These are phyloP conservation scores for Deilephila elpenor DNA, from an alignment of 2,888 invertebrate genomes.

Conservation along the genomic window DNA sequence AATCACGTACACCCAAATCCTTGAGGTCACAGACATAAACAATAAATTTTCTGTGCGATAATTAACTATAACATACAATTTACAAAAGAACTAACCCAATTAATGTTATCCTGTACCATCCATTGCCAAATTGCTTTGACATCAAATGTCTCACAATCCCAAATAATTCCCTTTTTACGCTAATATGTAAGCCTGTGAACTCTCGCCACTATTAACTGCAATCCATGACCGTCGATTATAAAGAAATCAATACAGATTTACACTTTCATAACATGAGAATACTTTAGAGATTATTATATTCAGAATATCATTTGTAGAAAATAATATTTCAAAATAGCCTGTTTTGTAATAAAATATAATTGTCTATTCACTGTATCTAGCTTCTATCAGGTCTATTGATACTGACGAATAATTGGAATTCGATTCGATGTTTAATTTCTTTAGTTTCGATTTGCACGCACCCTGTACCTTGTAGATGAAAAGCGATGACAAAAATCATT, in stretches of 20 bases:
- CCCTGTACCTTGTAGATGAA: conserved; percentile 8
- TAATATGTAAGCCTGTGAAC: conserved; percentile 48
- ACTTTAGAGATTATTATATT: conserved; percentile 25
- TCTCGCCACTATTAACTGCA: conserved; percentile 53
- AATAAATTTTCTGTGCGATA: conserved; percentile 53
- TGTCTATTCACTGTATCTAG: conserved; percentile 57
- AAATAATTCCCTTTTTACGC: conserved; percentile 3
- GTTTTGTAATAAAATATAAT: conserved; percentile 54
- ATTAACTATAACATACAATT: conserved; percentile 40
- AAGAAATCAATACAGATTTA: conserved; percentile 66
- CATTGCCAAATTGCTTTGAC: conserved; percentile 34
- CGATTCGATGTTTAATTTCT: conserved; percentile 38
- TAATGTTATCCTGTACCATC: conserved; percentile 35
- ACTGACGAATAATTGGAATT: conserved; percentile 34
- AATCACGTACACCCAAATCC: conserved; percentile 23
- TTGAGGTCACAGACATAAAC: conserved; percentile 55
- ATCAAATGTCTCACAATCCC: conserved; percentile 21
- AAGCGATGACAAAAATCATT: not conserved
- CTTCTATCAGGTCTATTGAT: conserved; percentile 66
- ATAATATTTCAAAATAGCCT: conserved; percentile 56
- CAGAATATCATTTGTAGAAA: conserved; percentile 56
- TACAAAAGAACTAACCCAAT: conserved; percentile 33
- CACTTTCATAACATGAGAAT: conserved; percentile 45
- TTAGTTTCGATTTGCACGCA: not conserved
- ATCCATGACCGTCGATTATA: conserved; percentile 44